Evolutionary conservation across 1,140 invertebrate species (phyloP), one percentile per base, ranked within the genome.

Genomic region (Phthorimaea operculella): DNA sequence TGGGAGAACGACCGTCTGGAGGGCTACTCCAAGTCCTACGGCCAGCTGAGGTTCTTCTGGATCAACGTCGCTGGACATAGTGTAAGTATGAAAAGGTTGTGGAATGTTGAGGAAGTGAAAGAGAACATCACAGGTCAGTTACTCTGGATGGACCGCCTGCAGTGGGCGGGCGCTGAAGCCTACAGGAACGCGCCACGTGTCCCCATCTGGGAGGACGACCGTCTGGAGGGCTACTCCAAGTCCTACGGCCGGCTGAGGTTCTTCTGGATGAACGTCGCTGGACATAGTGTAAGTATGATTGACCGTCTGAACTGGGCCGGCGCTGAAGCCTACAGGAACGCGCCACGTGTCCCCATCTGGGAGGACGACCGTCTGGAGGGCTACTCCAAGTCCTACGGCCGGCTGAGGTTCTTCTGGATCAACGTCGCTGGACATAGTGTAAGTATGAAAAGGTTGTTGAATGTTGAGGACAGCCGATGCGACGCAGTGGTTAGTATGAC

Each of bases 341-440:
- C 89, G 1, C 55, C 69, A 0, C 87, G 91, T 12, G 48, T 60
- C 5, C 86, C 89, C 3, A 83, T 93, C 28, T 83, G 83, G 66
- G 87, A 89, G 57, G 68, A 90, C 53, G 72, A 83, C 4, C 74
- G 87, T 8, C 83, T 91, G 28, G 90, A 91, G 66, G 92, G 90
- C 12, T 93, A 91, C 64, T 83, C 87, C 21, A 92, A 92, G 66
- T 74, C 77, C 1, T 87, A 87, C 36, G 87, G 88, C 18, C 92
- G 92, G 56, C 90, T 95, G 47, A 78, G 87, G 28, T 89, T 94
- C 72, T 94, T 92, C 69, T 94, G 92, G 91, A 88, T 94, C 18
- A 87, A 91, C 52, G 83, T 88, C 54, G 88, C 91, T 55, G 92
- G 92, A 48, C 92, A 93, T 64, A 92, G 91, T 89, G n/a, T n/a